A percentile compares a stretch with the other conserved stretches of the same genome.
Evolutionary conservation across 2,888 invertebrate species (phyloP).

Genomic region (Synanthedon vespiformis): DNA sequence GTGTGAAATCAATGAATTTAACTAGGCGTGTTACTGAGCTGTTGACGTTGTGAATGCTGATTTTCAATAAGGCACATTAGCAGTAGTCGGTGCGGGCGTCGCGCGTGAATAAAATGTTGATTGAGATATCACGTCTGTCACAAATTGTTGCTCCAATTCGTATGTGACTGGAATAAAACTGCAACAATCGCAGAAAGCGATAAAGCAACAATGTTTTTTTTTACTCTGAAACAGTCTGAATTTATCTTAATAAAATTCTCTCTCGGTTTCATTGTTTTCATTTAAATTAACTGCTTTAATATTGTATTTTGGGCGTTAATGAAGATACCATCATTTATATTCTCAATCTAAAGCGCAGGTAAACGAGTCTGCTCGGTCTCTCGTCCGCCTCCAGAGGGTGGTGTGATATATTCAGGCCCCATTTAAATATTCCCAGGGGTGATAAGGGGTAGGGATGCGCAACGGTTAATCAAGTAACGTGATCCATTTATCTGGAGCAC

Average conservation of each 20-base stretch:
- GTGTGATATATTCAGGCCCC: constrained; percentile 65
- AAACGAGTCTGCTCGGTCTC: constrained; percentile 41
- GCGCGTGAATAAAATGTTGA: constrained; percentile 61
- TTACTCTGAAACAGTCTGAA: background rate
- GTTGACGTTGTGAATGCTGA: constrained; percentile 43
- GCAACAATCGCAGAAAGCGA: constrained; percentile 8
- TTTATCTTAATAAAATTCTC: constrained; percentile 3
- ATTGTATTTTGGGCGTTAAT: constrained; percentile 33
- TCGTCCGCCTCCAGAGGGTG: constrained; percentile 51
- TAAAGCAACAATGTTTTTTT: background rate
- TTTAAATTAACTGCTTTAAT: constrained; percentile 19
- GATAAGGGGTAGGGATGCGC: constrained; percentile 64
- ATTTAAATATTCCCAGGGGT: constrained; percentile 69
- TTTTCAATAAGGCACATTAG: constrained; percentile 57
- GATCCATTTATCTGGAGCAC: constrained; percentile 68
- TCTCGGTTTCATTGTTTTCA: constrained; percentile 12
- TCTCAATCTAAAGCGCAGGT: constrained; percentile 54
- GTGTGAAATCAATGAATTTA: constrained; percentile 39
- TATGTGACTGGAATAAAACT: constrained; percentile 44
- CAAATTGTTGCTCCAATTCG: constrained; percentile 61
- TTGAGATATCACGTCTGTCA: constrained; percentile 52
- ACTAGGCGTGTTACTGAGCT: constrained; percentile 26
- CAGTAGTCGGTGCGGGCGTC: constrained; percentile 46
- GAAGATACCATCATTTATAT: constrained; percentile 51
- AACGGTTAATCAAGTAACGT: constrained; percentile 69